These are phyloP conservation scores for Drosophila lacteicornis DNA, from an alignment of 1,140 invertebrate species.

Conservation along the genomic window DNA sequence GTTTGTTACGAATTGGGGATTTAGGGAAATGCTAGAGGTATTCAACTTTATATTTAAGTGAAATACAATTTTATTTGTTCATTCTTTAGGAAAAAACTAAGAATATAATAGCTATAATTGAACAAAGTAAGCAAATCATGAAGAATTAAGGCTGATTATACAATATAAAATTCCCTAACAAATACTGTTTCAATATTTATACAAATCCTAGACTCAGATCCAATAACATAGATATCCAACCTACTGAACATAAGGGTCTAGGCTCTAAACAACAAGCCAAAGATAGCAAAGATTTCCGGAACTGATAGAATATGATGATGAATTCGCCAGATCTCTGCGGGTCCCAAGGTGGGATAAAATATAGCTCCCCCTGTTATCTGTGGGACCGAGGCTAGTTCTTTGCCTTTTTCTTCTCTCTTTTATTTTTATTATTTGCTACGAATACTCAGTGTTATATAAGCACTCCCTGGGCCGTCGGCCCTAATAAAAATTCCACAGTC, in stretches of 20 bases:
- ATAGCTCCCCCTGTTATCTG: conserved; percentile 12
- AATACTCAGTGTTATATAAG: conserved; percentile 69
- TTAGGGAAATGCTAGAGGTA: fast-evolving
- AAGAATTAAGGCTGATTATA: too few relatives aligned
- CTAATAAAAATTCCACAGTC: conserved; percentile 79
- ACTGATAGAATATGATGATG: conserved; percentile 39
- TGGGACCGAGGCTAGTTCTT: conserved; percentile 30
- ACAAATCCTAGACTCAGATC: neutral
- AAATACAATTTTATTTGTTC: too few relatives aligned
- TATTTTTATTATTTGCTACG: conserved; percentile 56
- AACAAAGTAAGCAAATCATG: neutral
- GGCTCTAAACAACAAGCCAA: neutral
- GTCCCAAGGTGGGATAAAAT: conserved; percentile 26
- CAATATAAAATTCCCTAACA: neutral
- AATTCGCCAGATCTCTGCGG: conserved; percentile 50
- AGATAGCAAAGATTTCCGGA: conserved; percentile 24
- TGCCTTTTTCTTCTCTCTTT: conserved; percentile 9
- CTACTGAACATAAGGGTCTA: neutral
- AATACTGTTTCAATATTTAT: neutral
- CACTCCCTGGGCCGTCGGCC: conserved; percentile 23
- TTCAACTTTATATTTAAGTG: neutral
- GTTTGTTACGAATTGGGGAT: neutral
- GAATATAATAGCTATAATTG: neutral
- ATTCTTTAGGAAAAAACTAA: neutral
- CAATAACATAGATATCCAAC: neutral